A percentile compares a stretch with the other conserved stretches of the same genome.
These are phyloP conservation scores for Anableps anableps DNA, from an alignment of 2,797 vertebrate genomes.

Conservation along the genomic window DNA sequence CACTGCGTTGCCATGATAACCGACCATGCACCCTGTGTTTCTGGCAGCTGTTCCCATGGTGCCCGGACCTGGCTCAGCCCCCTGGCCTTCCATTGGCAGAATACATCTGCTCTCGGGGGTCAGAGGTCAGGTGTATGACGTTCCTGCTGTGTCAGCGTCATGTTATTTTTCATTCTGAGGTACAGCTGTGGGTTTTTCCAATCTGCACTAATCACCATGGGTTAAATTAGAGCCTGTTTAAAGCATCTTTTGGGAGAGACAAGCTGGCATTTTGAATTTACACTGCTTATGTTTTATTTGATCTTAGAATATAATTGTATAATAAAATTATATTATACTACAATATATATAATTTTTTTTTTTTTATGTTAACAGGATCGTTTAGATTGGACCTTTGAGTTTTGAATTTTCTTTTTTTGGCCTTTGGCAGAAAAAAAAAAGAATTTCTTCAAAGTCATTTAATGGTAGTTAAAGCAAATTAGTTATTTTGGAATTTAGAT, in stretches of 20 bases:
- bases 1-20: slow-evolving; percentile 74
- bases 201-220: slow-evolving; percentile 2
- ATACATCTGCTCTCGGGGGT: slow-evolving; percentile 49
- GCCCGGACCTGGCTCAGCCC: slow-evolving; percentile 48
- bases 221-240: slow-evolving; percentile 3
- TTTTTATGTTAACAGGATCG: no score
- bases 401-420: not conserved
- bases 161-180: slow-evolving; percentile 54
- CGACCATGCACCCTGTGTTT: slow-evolving; percentile 63
- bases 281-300: not conserved
- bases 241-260: not conserved
- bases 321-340: not conserved
- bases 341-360: not conserved
- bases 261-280: not conserved
- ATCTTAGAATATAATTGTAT: not conserved
- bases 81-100: slow-evolving; percentile 50
- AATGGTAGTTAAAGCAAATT: not conserved
- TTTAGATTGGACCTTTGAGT: not conserved
- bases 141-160: slow-evolving; percentile 16
- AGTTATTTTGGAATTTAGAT: not conserved
- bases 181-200: slow-evolving; percentile 4
- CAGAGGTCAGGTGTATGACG: slow-evolving; percentile 58
- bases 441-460: not conserved
- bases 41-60: slow-evolving; percentile 80
- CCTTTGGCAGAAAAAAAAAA: not conserved